A percentile compares a stretch with the other conserved stretches of the same genome.
These are phyloP conservation scores for Cydia strobilella DNA, from an alignment of 1,140 invertebrate genomes.

Conservation along the genomic window DNA sequence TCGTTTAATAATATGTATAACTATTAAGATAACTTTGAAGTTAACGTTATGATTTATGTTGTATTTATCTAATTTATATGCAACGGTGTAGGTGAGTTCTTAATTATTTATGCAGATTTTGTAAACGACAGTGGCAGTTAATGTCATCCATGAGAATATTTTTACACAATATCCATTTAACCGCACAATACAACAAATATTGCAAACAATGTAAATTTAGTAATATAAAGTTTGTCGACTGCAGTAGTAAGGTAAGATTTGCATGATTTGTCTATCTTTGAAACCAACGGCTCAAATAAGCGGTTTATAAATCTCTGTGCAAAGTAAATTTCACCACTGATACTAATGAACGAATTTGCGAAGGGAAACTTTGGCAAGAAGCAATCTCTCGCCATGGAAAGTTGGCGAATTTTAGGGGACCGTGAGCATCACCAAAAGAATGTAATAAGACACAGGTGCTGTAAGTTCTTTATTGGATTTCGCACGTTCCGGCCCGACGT, in stretches of 20 bases:
- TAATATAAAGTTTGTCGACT: background rate
- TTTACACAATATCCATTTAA: too few species aligned
- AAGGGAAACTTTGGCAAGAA: conserved; percentile 70
- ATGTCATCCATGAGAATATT: background rate
- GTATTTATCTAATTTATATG: too few species aligned
- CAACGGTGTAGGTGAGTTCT: too few species aligned
- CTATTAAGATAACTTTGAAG: too few species aligned
- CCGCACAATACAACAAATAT: background rate
- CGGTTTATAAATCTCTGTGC: conserved; percentile 56
- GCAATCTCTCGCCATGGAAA: conserved; percentile 67
- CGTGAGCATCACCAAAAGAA: conserved; percentile 69
- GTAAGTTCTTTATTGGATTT: conserved; percentile 78
- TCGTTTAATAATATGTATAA: too few species aligned
- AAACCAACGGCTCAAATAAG: conserved; percentile 33
- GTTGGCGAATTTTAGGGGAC: conserved; percentile 62
- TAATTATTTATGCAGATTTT: background rate
- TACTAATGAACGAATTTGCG: conserved; percentile 70
- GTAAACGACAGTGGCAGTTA: background rate
- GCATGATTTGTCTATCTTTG: conserved; percentile 3
- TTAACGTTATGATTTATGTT: too few species aligned
- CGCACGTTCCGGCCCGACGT: conserved; percentile 70
- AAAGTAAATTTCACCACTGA: conserved; percentile 52
- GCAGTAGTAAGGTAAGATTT: background rate
- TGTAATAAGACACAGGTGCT: conserved; percentile 78
- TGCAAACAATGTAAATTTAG: background rate